A percentile compares a stretch with the other conserved stretches of the same genome.
phyloP scores from a whole-genome alignment of 2,888 invertebrate species.

The Vannuccia rotundouncinata region DNA sequence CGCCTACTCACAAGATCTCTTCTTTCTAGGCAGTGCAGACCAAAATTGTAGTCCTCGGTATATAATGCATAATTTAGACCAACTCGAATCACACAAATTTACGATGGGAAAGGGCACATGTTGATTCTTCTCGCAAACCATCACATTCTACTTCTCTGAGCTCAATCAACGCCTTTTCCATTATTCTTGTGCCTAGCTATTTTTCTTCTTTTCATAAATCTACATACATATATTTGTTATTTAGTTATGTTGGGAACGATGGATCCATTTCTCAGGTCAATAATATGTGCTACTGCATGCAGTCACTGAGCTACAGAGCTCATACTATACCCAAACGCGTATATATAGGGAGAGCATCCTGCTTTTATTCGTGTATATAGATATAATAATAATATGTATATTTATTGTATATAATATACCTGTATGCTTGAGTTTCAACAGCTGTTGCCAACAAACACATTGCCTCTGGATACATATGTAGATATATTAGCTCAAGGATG shows the following conservation, averaged over 20 bases:
- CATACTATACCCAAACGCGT: too few species aligned
- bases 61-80: neutral
- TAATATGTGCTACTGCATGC: too few species aligned
- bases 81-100: neutral
- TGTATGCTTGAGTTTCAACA: neutral
- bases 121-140: neutral
- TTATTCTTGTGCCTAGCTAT: too few species aligned
- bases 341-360: too few species aligned
- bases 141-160: neutral
- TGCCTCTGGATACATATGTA: too few species aligned
- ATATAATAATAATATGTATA: neutral
- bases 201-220: neutral
- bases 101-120: neutral
- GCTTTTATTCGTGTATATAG: too few species aligned
- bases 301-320: too few species aligned
- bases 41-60: neutral
- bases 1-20: neutral
- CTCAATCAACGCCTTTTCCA: neutral
- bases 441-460: neutral
- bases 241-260: too few species aligned
- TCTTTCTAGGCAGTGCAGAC: neutral
- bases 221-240: neutral
- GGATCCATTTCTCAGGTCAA: neutral
- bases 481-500: too few species aligned
- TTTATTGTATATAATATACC: neutral